Evolutionary conservation across 2,797 vertebrate genomes (phyloP).

Genomic region (Dendrocincla fuliginosa): DNA sequence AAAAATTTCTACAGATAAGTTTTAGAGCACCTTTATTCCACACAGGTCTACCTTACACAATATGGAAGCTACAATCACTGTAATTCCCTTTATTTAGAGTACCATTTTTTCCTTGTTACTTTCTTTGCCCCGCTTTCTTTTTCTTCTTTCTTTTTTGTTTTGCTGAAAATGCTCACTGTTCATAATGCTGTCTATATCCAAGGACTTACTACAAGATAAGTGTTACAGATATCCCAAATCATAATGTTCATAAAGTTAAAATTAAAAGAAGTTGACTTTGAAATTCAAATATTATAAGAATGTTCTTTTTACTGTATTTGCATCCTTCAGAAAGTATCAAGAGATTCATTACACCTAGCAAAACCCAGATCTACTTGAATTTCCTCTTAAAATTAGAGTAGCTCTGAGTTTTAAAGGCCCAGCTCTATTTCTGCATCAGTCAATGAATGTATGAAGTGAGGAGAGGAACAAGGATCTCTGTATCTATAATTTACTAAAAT

Average conservation of each 20-base stretch:
- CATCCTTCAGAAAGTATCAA: not conserved
- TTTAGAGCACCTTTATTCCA: not conserved
- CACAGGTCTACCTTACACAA: not conserved
- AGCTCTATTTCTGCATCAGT: not conserved
- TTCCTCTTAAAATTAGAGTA: not conserved
- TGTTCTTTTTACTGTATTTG: not conserved
- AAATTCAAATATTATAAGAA: not conserved
- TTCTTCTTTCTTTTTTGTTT: not conserved
- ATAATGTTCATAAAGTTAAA: not conserved
- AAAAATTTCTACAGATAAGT: not conserved
- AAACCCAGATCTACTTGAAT: not conserved
- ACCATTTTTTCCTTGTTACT: not conserved
- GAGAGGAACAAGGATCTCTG: not conserved
- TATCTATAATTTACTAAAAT: not conserved
- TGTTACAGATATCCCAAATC: not conserved
- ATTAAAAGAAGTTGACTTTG: not conserved
- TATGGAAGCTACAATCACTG: not conserved
- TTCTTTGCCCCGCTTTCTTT: not conserved
- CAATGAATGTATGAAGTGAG: not conserved
- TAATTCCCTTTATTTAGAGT: not conserved
- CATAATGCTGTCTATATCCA: not conserved
- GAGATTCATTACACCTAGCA: not conserved
- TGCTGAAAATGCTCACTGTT: not conserved
- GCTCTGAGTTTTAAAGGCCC: not conserved
- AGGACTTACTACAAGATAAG: not conserved